Base-by-base conservation (phyloP, 64 coral and sea anemone species). In the Platygyra sinensis region DNA sequence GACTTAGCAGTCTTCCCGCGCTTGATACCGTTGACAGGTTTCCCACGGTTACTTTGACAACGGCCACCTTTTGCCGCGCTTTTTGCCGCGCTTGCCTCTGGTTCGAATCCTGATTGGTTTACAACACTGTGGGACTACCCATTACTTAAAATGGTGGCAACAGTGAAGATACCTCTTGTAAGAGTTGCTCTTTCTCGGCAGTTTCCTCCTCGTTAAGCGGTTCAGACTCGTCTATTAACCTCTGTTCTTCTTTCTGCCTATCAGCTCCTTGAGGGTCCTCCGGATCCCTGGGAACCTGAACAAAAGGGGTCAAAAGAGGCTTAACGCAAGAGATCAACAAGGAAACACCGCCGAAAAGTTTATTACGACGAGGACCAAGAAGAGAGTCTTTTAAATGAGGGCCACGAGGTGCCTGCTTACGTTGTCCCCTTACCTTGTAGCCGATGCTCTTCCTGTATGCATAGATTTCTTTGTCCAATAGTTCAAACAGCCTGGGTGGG, bases 401-500 rank as follows among this genome's bases (percentile, higher is more conserved):
- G 57, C 24, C 60, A 18, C 29, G 36, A 49, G 1, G 9, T 5
- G 3, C 52, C 72, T 85, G 2, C 49, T 60, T n/a, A 61, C 54
- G 3, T 27, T 14, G 3, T 24, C 64, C 62, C 11, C 75, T 82
- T 82, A 98, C 97, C 91, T 95, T 99, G 89, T 99, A 99, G 20
- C 97, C 97, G 27, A 99, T 96, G 42, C 91, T 99, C 80, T 99
- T 99, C 27, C 97, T 95, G 79, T 93, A 99, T 3, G 97, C 94
- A 88, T 99, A 99, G 7, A 99, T 99, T 67, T 99, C 97, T 86
- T 96, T 99, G 55, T 99, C 97, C 86, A 99, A 51, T 3, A 99
- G 91, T 93, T 99, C 97, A 91, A 99, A 99, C 24, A 99, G 88
- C 80, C 97, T 92, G 78, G 97, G 93, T 39, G 97, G 97, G 85